Conservation (phyloP, 2,797 vertebrate species). For the Mastacembelus armatus region DNA sequence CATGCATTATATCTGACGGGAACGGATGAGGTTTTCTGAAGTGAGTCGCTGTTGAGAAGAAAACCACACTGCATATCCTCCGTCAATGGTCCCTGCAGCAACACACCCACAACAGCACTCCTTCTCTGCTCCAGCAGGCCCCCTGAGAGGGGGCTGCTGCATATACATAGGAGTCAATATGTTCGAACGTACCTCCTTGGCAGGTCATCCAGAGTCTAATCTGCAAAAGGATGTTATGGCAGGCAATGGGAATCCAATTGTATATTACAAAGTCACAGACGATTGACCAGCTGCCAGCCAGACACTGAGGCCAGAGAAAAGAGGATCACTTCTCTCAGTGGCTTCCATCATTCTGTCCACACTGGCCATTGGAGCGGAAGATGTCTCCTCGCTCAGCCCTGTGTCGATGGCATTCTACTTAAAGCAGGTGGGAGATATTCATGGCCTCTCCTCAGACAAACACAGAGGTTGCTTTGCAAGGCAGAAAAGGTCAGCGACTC, state of each 20-base stretch:
- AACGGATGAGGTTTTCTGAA: slow-evolving; percentile 59
- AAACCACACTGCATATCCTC: slow-evolving; percentile 44
- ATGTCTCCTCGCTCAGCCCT: slow-evolving; percentile 48
- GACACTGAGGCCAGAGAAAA: slow-evolving; percentile 54
- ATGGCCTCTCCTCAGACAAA: slow-evolving; percentile 51
- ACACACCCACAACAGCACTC: slow-evolving; percentile 18
- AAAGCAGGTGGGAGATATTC: slow-evolving; percentile 59
- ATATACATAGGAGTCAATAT: slow-evolving; percentile 71
- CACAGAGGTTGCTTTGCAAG: slow-evolving; percentile 54
- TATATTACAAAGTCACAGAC: slow-evolving; percentile 70
- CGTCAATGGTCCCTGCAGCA: slow-evolving; percentile 54
- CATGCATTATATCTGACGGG: slow-evolving; percentile 60
- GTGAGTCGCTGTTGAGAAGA: slow-evolving; percentile 47
- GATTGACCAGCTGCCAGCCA: slow-evolving; percentile 66
- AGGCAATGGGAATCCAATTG: slow-evolving; percentile 61
- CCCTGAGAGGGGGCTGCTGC: slow-evolving; percentile 59
- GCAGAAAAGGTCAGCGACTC: slow-evolving; percentile 32
- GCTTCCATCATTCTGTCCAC: slow-evolving; percentile 71
- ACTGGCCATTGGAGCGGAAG: slow-evolving; percentile 52
- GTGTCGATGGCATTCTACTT: slow-evolving; percentile 43
- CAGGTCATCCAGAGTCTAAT: slow-evolving; percentile 69
- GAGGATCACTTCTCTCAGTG: slow-evolving; percentile 53
- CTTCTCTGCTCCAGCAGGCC: slow-evolving; percentile 39
- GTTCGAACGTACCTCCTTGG: slow-evolving; percentile 64
- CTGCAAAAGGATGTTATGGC: slow-evolving; percentile 63